Conservation (phyloP, 2,888 invertebrate genomes). For the Chloroclystis v-ata region DNA sequence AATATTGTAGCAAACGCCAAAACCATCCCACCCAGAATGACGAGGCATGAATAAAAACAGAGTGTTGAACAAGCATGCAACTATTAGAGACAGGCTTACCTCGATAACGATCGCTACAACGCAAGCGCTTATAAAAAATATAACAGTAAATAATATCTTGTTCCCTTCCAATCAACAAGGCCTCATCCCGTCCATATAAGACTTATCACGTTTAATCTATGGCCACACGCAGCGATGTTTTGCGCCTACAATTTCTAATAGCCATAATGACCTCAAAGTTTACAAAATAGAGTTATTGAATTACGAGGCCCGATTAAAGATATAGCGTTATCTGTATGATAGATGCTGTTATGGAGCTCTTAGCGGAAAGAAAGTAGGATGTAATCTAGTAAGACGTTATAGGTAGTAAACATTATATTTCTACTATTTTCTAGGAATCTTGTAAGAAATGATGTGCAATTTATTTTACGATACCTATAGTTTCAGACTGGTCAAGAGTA, state of each 20-base stretch:
- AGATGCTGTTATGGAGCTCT: not conserved
- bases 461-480: not conserved
- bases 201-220: constrained; percentile 41
- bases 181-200: constrained; percentile 40
- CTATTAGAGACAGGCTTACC: not conserved
- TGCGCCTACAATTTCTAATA: constrained; percentile 47
- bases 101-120: constrained; percentile 16
- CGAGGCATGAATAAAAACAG: no score
- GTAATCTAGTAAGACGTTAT: not conserved
- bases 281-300: constrained; percentile 33
- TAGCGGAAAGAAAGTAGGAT: not conserved
- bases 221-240: constrained; percentile 55
- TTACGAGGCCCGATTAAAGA: constrained; percentile 1
- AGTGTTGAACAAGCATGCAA: not conserved
- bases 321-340: not conserved
- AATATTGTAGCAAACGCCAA: no score
- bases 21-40: no score
- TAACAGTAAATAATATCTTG: constrained; percentile 36
- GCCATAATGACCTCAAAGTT: constrained; percentile 42
- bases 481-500: not conserved
- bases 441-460: not conserved
- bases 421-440: not conserved
- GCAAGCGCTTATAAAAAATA: constrained; percentile 24
- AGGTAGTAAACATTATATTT: not conserved
- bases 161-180: constrained; percentile 38